A percentile compares a stretch with the other conserved stretches of the same genome.
phyloP scores from a whole-genome alignment of 2,888 invertebrate species.

The Caradrina kadenii region DNA sequence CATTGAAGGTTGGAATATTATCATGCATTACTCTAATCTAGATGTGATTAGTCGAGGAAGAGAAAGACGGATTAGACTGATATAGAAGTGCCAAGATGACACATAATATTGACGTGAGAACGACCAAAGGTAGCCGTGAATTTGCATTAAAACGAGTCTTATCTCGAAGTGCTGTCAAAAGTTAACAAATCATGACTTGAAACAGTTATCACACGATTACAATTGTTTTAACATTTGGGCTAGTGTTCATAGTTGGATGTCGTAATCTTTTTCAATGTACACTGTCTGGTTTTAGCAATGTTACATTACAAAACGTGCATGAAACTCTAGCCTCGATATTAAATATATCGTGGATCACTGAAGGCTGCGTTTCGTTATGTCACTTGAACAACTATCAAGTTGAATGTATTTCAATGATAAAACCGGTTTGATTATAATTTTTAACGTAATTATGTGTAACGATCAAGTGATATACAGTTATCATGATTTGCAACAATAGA shows the following conservation, averaged over 20 bases:
- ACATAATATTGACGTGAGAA: constrained; percentile 28
- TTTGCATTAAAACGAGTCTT: constrained; percentile 38
- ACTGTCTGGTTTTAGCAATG: constrained; percentile 52
- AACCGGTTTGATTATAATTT: constrained; percentile 43
- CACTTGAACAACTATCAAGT: constrained; percentile 62
- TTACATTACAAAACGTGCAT: constrained; percentile 58
- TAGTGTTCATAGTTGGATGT: constrained; percentile 31
- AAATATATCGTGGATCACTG: constrained; percentile 55
- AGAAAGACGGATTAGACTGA: constrained; percentile 55
- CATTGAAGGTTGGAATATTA: constrained; percentile 74
- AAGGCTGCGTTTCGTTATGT: constrained; percentile 67
- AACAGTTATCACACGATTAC: constrained; percentile 37
- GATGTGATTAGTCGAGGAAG: constrained; percentile 56
- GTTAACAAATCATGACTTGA: constrained; percentile 44
- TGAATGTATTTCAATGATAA: constrained; percentile 51
- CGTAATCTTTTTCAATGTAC: constrained; percentile 44
- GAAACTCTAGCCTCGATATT: constrained; percentile 62
- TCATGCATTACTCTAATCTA: constrained; percentile 72
- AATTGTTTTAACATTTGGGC: constrained; percentile 41
- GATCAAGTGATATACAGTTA: constrained; percentile 35
- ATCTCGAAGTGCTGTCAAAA: constrained; percentile 20
- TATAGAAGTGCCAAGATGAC: constrained; percentile 52
- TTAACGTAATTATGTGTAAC: constrained; percentile 43
- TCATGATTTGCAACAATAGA: constrained; percentile 46
- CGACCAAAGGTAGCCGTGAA: constrained; percentile 26